Base-by-base conservation (phyloP, 2,113 vertebrate genomes). In the Boulengerochromis microlepis region DNA sequence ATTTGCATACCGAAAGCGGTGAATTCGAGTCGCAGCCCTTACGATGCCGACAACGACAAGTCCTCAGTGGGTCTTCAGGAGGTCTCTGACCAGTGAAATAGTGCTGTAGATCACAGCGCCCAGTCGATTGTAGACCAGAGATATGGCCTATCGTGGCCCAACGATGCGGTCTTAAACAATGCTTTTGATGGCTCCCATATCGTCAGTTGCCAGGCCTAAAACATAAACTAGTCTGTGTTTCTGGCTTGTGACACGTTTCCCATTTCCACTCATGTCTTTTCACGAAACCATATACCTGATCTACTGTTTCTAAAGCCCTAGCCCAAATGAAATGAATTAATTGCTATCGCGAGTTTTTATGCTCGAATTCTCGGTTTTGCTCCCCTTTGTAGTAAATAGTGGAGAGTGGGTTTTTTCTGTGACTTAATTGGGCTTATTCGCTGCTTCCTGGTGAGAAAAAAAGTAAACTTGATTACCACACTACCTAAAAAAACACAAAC, bases 1-100 rank as follows among this genome's bases (percentile, higher is more conserved):
- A 82, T 93, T 89, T 93, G 87, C 86, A 94, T 91, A 86, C 16
- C 3, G 66, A 93, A 16, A 88, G 53, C 24, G 2, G 4, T 33
- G 47, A 50, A 40, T 89, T 59, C 42, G 38, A 38, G 52, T 31
- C 45, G 29, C 7, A 24, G 13, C 15, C 33, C 12, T 24, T 38
- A 29, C 4, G 45, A 61, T 24, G 38, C 61, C 26, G 11, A 83
- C 38, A 35, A 18, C 8, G 24, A 54, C 26, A 31, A 24, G 52
- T 83, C 7, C 33, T 69, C 12, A 11, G 18, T 38, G 5, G 24
- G 16, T 31, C 35, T 13, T 12, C 22, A 3, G 42, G 42, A 50
- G 71, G 24, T 47, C 71, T 31, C 10, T 78, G 42, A 78, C 10
- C 24, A 47, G 42, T 76, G 24, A 76, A 47, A 11, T 19, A 45